Evolutionary conservation across 1,140 invertebrate genomes (phyloP).

Genomic region (Achroia grisella): DNA sequence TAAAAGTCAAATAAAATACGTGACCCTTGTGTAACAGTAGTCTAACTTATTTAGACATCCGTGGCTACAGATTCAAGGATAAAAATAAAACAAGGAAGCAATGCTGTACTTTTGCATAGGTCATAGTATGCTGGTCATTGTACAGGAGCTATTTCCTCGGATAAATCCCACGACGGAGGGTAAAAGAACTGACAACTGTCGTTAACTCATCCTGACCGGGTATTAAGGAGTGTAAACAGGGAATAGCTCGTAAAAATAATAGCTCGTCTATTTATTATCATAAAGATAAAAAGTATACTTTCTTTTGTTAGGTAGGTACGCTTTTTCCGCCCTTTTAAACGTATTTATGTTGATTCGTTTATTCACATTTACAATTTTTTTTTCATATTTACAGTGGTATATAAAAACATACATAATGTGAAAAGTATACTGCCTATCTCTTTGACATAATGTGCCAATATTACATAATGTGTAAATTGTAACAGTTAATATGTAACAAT

Average conservation of each 20-base stretch:
- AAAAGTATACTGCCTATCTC: no score
- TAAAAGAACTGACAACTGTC: slow-evolving; percentile 56
- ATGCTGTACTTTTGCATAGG: slow-evolving; percentile 18
- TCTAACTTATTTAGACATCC: slow-evolving; percentile 27
- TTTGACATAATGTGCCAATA: no score
- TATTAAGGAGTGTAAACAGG: slow-evolving; percentile 47
- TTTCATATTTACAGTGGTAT: no score
- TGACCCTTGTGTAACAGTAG: slow-evolving; percentile 25
- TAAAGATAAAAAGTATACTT: slow-evolving; percentile 10
- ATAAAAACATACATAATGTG: no score
- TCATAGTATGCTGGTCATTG: slow-evolving; percentile 29
- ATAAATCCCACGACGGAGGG: slow-evolving; percentile 41
- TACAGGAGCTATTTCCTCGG: slow-evolving; percentile 29
- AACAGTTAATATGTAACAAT: no score
- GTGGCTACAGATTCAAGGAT: slow-evolving; percentile 5
- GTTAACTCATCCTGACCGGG: slow-evolving; percentile 52
- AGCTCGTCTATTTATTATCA: slow-evolving; percentile 25
- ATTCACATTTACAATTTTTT: no score
- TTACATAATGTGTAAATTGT: no score
- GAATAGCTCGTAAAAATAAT: slow-evolving; percentile 46
- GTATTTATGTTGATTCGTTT: no score
- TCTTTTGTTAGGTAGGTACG: neutral
- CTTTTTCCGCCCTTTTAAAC: neutral
- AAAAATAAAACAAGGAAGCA: no score
- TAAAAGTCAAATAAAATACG: slow-evolving; percentile 67